phyloP scores from a whole-genome alignment of 2,888 invertebrate genomes.

The Standfussiana lucernea region DNA sequence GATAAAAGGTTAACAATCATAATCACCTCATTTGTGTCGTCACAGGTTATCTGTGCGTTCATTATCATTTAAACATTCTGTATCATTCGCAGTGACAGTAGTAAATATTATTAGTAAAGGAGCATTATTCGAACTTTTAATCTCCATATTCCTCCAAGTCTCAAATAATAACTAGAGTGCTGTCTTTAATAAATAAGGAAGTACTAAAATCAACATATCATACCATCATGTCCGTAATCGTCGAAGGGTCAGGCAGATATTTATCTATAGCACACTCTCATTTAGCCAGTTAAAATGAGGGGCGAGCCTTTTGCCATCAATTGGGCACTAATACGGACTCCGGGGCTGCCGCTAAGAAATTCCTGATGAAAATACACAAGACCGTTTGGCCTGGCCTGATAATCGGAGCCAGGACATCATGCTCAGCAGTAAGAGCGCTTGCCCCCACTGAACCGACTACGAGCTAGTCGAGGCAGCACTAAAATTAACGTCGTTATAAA shows the following conservation, averaged over 20 bases:
- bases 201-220: conserved; percentile 28
- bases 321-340: not conserved
- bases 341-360: not conserved
- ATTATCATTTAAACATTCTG: conserved; percentile 24
- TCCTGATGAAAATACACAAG: not conserved
- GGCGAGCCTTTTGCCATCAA: not conserved
- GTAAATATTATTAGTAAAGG: conserved; percentile 3
- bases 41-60: conserved; percentile 32
- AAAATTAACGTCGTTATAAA: conserved; percentile 48
- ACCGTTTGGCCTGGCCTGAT: not conserved
- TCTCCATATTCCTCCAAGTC: not conserved
- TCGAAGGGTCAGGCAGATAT: not conserved
- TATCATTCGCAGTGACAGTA: conserved; percentile 4
- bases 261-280: not conserved
- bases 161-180: not conserved
- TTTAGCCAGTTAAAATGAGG: not conserved
- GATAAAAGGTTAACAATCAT: conserved; percentile 22
- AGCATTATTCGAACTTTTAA: conserved; percentile 5
- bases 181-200: conserved; percentile 5
- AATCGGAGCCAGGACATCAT: not conserved
- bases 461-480: conserved; percentile 5
- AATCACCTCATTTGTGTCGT: conserved; percentile 34
- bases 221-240: not conserved
- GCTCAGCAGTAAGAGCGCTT: not conserved
- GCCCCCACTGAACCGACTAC: not conserved